Evolutionary conservation across 2,888 invertebrate genomes (phyloP).

Genomic region (Netelia melanura): DNA sequence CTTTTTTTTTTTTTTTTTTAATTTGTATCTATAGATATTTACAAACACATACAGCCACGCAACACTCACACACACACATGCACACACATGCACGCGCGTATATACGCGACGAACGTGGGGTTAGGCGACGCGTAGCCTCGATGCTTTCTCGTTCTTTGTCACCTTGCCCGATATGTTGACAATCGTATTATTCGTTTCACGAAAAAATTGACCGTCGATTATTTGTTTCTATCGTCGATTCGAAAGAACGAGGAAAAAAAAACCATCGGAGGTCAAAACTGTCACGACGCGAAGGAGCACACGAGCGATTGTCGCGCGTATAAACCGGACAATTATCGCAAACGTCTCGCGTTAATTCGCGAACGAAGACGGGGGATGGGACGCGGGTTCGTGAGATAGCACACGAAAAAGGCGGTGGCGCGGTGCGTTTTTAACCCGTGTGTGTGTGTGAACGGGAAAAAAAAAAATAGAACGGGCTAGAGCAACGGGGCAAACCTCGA

Average conservation of each 20-base stretch:
- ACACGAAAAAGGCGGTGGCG: conserved; percentile 59
- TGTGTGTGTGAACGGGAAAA: conserved; percentile 14
- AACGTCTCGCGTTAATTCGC: neutral
- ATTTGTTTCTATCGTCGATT: too few species aligned
- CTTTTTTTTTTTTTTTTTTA: too few species aligned
- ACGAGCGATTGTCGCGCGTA: conserved; percentile 16
- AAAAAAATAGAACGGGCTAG: conserved; percentile 41
- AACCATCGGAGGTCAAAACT: neutral
- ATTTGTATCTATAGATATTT: too few species aligned
- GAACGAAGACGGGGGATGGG: neutral
- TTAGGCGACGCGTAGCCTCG: too few species aligned
- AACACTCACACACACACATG: too few species aligned
- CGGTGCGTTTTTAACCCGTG: conserved; percentile 10
- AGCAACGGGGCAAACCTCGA: neutral
- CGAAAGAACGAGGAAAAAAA: neutral
- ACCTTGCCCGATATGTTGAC: too few species aligned
- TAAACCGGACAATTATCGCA: neutral
- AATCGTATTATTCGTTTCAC: too few species aligned
- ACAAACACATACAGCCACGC: too few species aligned
- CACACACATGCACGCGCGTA: too few species aligned
- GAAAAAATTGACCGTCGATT: too few species aligned
- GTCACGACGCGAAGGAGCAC: conserved; percentile 18
- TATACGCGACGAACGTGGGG: too few species aligned
- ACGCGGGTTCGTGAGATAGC: neutral
- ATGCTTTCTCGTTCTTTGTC: too few species aligned